A percentile compares a stretch with the other conserved stretches of the same genome.
These are phyloP conservation scores for Leptopilina clavipes DNA, from an alignment of 1,140 invertebrate species.

Conservation along the genomic window DNA sequence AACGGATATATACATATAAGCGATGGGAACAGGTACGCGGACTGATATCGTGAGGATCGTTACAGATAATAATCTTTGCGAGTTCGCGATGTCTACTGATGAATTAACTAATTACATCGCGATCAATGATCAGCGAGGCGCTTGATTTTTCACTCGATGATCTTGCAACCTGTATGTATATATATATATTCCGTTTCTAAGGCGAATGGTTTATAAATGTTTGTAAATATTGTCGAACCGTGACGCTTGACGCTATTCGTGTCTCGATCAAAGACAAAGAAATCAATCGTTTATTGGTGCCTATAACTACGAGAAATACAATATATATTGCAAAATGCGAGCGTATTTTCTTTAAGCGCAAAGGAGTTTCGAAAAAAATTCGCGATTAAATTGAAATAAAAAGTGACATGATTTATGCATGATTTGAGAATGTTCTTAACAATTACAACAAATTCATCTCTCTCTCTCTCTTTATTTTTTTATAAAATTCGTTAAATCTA, in stretches of 20 bases:
- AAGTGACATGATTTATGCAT: too few species aligned
- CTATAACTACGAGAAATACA: neutral
- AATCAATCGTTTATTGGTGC: conserved; percentile 35
- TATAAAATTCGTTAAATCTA: too few species aligned
- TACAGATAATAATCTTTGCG: conserved; percentile 37
- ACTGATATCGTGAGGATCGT: conserved; percentile 47
- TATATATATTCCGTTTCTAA: too few species aligned
- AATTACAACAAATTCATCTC: too few species aligned
- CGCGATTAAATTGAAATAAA: too few species aligned
- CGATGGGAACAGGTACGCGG: conserved; percentile 35
- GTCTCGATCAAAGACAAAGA: conserved; percentile 48
- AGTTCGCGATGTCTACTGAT: conserved; percentile 30
- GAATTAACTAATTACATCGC: conserved; percentile 46
- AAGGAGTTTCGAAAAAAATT: neutral
- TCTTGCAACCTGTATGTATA: conserved; percentile 19
- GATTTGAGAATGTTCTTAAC: too few species aligned
- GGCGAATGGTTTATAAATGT: conserved; percentile 27
- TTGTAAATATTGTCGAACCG: conserved; percentile 36
- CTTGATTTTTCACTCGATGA: conserved; percentile 32
- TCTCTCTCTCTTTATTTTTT: too few species aligned
- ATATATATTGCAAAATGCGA: neutral
- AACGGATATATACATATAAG: neutral
- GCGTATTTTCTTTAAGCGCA: neutral
- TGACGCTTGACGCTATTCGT: conserved; percentile 39
- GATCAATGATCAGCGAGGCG: conserved; percentile 28